Base-by-base conservation (phyloP, 1,140 invertebrate genomes). In the Thaumatotibia leucotreta region DNA sequence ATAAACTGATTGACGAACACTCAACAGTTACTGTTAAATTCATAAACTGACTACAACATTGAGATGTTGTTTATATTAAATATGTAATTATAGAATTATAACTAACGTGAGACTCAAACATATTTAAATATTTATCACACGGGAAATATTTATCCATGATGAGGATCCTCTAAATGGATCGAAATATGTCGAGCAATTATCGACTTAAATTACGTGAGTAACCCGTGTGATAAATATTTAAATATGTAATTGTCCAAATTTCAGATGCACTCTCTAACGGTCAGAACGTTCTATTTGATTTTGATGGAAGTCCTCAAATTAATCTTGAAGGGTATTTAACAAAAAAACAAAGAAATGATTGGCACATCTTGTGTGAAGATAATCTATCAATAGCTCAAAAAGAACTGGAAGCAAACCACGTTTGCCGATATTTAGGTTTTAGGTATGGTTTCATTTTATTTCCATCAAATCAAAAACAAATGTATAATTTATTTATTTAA, bases 251-350 rank as follows among this genome's bases (percentile, higher is more conserved):
- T 20, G 39, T 63, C 61, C 52, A n/a, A n/a, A n/a, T 92, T 92
- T 65, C 77, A 96, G 95, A 93, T 86, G 85, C 94, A 22, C 79
- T 96, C 29, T 93, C 94, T 0, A 92, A 95, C 83, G 94, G 94
- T 0, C 80, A 92, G 24, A 89, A 89, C 31, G 79, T 96, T 5
- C 73, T 84, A 33, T 75, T 93, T 35, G 94, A 95, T 73, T 76
- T 88, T 31, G 93, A 95, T 64, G 83, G 88, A 52, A 87, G 89
- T 67, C 94, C 95, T 4, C 75, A 90, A 68, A 82, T 95, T 6
- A 92, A 90, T 62, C 78, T 81, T 17, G 86, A 93, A 70, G 95
- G 95, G 39, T 91, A 94, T 63, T 69, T 96, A 35, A 93, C 93
- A 0, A 85, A 91, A 67, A 93, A 93, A 67, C 73, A 86, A 8